Conservation (phyloP, 2,888 invertebrate species). For the Catocala nupta region DNA sequence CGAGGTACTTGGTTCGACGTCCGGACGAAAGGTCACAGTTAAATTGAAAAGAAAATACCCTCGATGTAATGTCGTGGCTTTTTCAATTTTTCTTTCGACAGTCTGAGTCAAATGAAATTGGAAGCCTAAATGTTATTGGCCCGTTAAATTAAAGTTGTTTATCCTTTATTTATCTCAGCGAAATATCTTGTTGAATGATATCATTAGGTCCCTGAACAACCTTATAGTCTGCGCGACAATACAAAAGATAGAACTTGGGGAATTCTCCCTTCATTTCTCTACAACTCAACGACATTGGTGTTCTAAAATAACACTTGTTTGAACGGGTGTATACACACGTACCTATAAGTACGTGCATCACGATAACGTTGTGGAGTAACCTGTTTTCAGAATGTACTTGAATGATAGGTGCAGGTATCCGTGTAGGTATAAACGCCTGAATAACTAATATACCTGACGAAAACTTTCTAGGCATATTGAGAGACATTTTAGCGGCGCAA, state of each 20-base stretch:
- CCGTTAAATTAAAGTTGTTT: constrained; percentile 27
- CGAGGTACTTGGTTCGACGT: constrained; percentile 69
- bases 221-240: neutral
- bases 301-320: constrained; percentile 30
- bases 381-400: constrained; percentile 35
- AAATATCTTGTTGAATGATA: constrained; percentile 9
- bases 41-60: constrained; percentile 79
- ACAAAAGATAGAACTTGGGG: constrained; percentile 7
- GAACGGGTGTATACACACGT: constrained; percentile 14
- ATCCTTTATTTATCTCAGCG: constrained; percentile 29
- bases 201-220: neutral
- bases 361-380: constrained; percentile 40
- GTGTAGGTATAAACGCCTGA: constrained; percentile 36
- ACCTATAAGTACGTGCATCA: constrained; percentile 29
- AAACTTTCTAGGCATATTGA: constrained; percentile 1
- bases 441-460: constrained; percentile 11
- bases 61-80: constrained; percentile 54
- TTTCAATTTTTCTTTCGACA: constrained; percentile 53
- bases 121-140: constrained; percentile 53
- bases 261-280: constrained; percentile 14
- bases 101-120: constrained; percentile 54
- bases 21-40: constrained; percentile 80
- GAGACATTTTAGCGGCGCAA: neutral
- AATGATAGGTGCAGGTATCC: constrained; percentile 35
- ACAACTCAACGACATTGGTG: constrained; percentile 13